Percentiles rank a stretch among this genome's conserved stretches.
Conservation (phyloP, 2,797 vertebrate genomes). For the Mergus octosetaceus region DNA sequence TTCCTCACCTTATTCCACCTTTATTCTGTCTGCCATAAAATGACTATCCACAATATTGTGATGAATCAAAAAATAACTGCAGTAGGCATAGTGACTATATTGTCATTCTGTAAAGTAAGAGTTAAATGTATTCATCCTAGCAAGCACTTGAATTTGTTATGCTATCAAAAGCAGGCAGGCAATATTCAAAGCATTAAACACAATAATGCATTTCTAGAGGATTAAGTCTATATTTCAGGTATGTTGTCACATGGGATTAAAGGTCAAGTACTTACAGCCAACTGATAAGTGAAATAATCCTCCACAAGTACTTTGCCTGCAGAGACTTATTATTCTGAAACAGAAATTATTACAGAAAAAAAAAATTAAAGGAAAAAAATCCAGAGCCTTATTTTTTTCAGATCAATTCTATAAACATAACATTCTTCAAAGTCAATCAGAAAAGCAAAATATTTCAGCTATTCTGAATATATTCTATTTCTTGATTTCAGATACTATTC, state of each 20-base stretch:
- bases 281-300: constrained; percentile 36
- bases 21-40: not conserved
- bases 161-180: not conserved
- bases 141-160: not conserved
- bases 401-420: not conserved
- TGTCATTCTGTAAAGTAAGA: not conserved
- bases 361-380: not conserved
- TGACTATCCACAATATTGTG: not conserved
- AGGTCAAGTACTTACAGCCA: constrained; percentile 29
- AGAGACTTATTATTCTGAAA: constrained; percentile 13
- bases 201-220: constrained; percentile 6
- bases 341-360: not conserved
- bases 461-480: not conserved
- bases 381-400: not conserved
- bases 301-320: not conserved
- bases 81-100: not conserved
- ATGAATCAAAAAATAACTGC: not conserved
- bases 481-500: constrained; percentile 5
- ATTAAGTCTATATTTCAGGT: constrained; percentile 50
- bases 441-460: not conserved
- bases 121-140: not conserved
- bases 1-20: not conserved
- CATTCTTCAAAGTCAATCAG: not conserved
- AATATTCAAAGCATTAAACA: constrained; percentile 17
- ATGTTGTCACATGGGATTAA: constrained; percentile 9